A percentile compares a stretch with the other conserved stretches of the same genome.
Conservation (phyloP, 2,797 vertebrate genomes). For the Sparus aurata region DNA sequence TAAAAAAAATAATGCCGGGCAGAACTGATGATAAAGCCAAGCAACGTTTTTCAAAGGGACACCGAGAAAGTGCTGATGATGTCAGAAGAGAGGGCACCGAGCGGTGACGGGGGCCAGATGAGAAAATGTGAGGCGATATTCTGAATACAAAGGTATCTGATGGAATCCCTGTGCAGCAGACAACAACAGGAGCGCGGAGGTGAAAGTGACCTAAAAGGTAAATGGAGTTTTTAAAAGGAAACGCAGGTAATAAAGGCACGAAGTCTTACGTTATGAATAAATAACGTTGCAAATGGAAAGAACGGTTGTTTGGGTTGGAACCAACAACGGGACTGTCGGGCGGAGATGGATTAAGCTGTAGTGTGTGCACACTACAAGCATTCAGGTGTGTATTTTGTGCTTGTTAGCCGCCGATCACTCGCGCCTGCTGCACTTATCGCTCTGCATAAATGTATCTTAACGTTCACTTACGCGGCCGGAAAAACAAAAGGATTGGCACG, state of each 20-base stretch:
- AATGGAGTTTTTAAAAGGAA: neutral
- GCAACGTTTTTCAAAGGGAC: neutral
- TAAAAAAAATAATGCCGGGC: neutral
- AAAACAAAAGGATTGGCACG: conserved; percentile 36
- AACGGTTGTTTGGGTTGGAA: neutral
- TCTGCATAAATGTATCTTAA: conserved; percentile 37
- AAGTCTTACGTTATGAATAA: neutral
- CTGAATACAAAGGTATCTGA: neutral
- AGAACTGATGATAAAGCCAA: neutral
- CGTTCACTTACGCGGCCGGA: neutral
- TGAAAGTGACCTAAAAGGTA: neutral
- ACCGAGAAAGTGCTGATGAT: conserved; percentile 1
- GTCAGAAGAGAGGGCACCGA: neutral
- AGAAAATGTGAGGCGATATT: neutral
- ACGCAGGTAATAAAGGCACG: neutral
- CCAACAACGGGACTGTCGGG: neutral
- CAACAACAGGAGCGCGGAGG: neutral
- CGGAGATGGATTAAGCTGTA: too few relatives aligned
- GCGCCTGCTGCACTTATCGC: neutral
- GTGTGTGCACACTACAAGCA: neutral
- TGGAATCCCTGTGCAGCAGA: neutral
- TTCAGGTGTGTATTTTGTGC: neutral
- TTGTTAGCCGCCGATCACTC: conserved; percentile 38
- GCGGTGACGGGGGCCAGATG: neutral
- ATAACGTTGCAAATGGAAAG: neutral